phyloP scores from a whole-genome alignment of 2,797 vertebrate species.

The Apodemus agrarius region DNA sequence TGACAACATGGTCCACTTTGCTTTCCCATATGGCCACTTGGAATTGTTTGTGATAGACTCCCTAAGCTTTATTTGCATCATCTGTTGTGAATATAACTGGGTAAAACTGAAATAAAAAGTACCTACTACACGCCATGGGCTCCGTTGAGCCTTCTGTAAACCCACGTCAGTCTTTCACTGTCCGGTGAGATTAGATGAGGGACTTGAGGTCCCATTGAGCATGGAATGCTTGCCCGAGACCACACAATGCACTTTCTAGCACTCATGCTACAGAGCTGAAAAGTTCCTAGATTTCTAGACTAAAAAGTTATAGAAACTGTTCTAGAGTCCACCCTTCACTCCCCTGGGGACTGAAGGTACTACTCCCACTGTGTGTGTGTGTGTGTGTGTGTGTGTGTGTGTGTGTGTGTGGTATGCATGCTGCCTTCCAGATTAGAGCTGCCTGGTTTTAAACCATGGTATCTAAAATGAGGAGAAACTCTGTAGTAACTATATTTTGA shows the following conservation, averaged over 20 bases:
- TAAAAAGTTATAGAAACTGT: neutral
- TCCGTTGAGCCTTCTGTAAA: neutral
- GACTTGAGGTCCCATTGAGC: neutral
- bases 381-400: neutral
- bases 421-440: neutral
- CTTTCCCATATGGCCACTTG: neutral
- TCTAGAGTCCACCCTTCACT: rapidly evolving
- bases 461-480: slow-evolving; percentile 52
- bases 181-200: neutral
- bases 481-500: slow-evolving; percentile 61
- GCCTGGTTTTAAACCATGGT: neutral
- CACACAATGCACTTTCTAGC: neutral
- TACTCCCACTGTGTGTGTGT: neutral
- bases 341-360: neutral
- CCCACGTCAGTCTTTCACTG: neutral
- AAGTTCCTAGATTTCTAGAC: neutral
- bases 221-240: neutral
- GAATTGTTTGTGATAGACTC: neutral
- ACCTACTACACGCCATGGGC: neutral
- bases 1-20: neutral
- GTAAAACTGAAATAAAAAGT: neutral
- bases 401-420: neutral
- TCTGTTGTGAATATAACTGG: neutral
- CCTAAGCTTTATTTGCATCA: neutral
- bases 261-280: neutral